Evolutionary conservation across 1,140 invertebrate genomes (phyloP).

Genomic region (Andricus grossulariae): DNA sequence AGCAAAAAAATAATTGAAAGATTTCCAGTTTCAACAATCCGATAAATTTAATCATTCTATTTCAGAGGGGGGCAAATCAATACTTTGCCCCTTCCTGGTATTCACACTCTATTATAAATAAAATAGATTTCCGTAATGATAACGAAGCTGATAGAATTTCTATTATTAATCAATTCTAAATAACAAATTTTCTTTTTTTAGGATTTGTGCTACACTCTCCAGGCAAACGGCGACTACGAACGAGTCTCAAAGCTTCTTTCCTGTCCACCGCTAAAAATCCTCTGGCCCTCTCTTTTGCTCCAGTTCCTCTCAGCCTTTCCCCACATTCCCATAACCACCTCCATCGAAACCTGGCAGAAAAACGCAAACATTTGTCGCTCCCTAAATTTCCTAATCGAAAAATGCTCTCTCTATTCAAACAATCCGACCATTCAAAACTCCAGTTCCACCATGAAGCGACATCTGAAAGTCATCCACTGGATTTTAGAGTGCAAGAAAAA

Average conservation of each 20-base stretch:
- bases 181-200: conserved; percentile 46
- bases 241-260: conserved; percentile 55
- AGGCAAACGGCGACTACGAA: conserved; percentile 51
- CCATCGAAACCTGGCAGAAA: conserved; percentile 43
- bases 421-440: conserved; percentile 53
- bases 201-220: conserved; percentile 59
- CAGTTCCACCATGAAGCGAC: conserved; percentile 45
- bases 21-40: too few species aligned
- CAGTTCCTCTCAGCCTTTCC: conserved; percentile 53
- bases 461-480: conserved; percentile 59
- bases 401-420: conserved; percentile 48
- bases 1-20: too few species aligned
- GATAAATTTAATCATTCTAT: too few species aligned
- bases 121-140: too few species aligned
- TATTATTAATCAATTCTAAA: too few species aligned
- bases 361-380: conserved; percentile 47
- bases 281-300: conserved; percentile 62
- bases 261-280: conserved; percentile 48
- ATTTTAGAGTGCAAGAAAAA: conserved; percentile 53
- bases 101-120: too few species aligned
- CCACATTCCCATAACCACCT: conserved; percentile 34
- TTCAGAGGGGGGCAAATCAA: too few species aligned
- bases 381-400: conserved; percentile 58
- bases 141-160: too few species aligned
- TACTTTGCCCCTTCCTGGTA: too few species aligned